Base-by-base conservation (phyloP, 2,113 vertebrate genomes). In the Elgaria multicarinata region DNA sequence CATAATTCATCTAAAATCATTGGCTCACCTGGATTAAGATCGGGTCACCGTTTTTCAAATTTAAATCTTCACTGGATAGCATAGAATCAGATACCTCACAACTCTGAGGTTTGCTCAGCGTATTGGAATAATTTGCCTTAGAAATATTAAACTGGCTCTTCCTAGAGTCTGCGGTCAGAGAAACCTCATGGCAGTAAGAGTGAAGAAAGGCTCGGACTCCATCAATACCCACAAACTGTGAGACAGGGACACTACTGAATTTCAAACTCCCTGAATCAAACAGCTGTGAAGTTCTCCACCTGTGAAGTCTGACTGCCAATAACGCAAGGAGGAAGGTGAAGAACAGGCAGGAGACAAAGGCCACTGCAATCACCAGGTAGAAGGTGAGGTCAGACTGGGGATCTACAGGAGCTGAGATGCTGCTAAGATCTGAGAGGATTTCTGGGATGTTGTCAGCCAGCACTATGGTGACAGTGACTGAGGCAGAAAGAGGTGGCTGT, bases 201-300 rank as follows among this genome's bases (percentile, higher is more conserved):
- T 83, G 80, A 24, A 83, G 80, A 83, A 83, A 83, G 12, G 80
- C 80, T 14, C 58, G 80, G 80, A 83, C 80, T 14, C 80, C 80
- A 16, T 83, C 80, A 83, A 83, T 83, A 36, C 80, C 80, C 36
- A 83, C 80, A 83, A 83, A 83, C 80, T 83, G 80, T 24, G 80
- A 83, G 10, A 83, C 58, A 28, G 80, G 80, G 66, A 62, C 80
- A 1, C 80, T 58, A 66, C 80, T 83, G 36, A 83, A 83, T 28
- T 66, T 83, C 22, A 83, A 4, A 42, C 36, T 28, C 36, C 80
- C 80, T 14, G 58, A 18, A 1, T 83, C 80, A 83, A 64, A 28
- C 58, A 83, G n/a, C 36, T 83, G 80, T 22, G 80, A 42, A 66
- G 12, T 83, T 66, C 80, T 83, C 80, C 80, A 83, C 7, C 12